These are phyloP conservation scores for Strigamia crassipes DNA, from an alignment of 2,888 invertebrate genomes.

Conservation along the genomic window DNA sequence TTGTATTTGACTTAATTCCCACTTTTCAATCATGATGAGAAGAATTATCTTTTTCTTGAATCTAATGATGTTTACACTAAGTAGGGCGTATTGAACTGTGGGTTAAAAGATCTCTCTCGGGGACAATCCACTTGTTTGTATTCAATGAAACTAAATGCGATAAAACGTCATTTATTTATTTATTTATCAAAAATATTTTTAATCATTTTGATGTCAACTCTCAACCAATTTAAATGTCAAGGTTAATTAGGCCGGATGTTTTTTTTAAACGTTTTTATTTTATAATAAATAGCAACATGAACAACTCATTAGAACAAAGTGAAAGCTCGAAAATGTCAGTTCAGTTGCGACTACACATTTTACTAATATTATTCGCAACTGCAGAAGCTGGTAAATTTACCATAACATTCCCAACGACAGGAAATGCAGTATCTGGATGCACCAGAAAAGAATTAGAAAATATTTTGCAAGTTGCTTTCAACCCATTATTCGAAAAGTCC, in stretches of 20 bases:
- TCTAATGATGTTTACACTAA: too few species aligned
- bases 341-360: background rate
- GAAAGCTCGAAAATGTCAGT: background rate
- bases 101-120: too few species aligned
- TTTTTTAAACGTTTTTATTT: background rate
- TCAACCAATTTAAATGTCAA: background rate
- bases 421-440: background rate
- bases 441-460: conserved; percentile 13
- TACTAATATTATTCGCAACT: background rate
- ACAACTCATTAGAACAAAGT: background rate
- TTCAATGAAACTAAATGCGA: too few species aligned
- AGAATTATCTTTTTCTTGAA: too few species aligned
- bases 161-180: background rate
- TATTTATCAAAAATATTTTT: background rate
- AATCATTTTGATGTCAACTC: background rate
- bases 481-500: background rate
- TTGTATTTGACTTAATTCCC: background rate
- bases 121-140: too few species aligned
- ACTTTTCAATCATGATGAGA: too few species aligned
- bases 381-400: conserved; percentile 7
- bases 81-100: too few species aligned
- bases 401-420: background rate
- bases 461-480: conserved; percentile 1
- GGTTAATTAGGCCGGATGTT: conserved; percentile 10
- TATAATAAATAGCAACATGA: background rate